A percentile compares a stretch with the other conserved stretches of the same genome.
These are phyloP conservation scores for Pseudochirops corinnae DNA, from an alignment of 2,797 vertebrate species.

Conservation along the genomic window DNA sequence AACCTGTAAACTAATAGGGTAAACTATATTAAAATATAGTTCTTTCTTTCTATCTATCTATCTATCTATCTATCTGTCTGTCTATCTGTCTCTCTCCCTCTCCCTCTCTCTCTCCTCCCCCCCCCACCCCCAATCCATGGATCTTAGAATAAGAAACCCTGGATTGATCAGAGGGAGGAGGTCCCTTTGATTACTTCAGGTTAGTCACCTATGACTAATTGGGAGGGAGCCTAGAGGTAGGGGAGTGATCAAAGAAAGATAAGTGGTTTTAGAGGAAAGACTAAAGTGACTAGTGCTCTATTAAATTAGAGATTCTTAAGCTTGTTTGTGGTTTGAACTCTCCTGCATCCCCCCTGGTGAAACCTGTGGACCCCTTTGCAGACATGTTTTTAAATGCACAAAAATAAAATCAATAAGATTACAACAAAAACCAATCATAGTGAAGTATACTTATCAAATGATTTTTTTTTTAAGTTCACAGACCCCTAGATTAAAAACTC, in stretches of 20 bases:
- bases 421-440: background rate
- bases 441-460: background rate
- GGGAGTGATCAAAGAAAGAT: no score
- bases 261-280: background rate
- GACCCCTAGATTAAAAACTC: background rate
- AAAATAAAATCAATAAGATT: background rate
- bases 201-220: background rate
- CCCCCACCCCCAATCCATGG: background rate
- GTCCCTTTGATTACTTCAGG: background rate
- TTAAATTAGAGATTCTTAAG: background rate
- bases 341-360: background rate
- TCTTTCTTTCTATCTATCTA: background rate
- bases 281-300: background rate
- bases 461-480: background rate
- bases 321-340: background rate
- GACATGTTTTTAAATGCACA: background rate
- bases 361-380: background rate
- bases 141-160: background rate
- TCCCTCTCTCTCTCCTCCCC: background rate
- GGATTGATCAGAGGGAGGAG: background rate
- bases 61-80: no score
- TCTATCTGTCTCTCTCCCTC: no score
- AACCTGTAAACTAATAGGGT: no score
- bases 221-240: background rate
- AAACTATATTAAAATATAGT: background rate